Evolutionary conservation across 2,113 vertebrate genomes (phyloP).

Genomic region (Gobio gobio): DNA sequence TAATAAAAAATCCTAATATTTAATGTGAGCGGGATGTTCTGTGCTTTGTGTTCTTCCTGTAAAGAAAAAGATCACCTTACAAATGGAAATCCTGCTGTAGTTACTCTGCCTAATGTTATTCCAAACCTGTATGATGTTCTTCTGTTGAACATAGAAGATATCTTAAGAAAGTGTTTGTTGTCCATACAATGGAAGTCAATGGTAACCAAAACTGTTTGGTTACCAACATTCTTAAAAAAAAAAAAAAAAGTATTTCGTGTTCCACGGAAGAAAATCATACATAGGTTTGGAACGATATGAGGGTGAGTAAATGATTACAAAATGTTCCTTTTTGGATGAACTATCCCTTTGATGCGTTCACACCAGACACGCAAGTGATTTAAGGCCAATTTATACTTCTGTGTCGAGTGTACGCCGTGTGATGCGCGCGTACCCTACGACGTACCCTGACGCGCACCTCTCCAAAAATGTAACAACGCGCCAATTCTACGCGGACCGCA

Average conservation of each 20-base stretch:
- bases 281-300: neutral
- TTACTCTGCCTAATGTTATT: neutral
- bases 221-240: neutral
- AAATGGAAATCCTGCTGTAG: neutral
- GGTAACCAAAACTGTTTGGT: neutral
- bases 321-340: neutral
- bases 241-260: neutral
- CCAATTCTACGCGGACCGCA: too few relatives aligned
- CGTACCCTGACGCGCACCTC: too few relatives aligned
- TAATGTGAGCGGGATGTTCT: neutral
- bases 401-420: too few relatives aligned
- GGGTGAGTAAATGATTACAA: neutral
- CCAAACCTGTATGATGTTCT: neutral
- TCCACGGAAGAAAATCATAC: neutral
- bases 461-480: too few relatives aligned
- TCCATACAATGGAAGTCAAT: neutral
- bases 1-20: neutral
- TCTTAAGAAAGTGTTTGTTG: neutral
- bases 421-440: too few relatives aligned
- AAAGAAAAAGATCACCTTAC: neutral
- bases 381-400: too few relatives aligned
- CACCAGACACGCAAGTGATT: too few relatives aligned
- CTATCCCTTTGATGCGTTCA: neutral
- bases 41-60: neutral
- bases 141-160: neutral